Conservation (phyloP, 2,113 vertebrate genomes). For the Lonchura striata region DNA sequence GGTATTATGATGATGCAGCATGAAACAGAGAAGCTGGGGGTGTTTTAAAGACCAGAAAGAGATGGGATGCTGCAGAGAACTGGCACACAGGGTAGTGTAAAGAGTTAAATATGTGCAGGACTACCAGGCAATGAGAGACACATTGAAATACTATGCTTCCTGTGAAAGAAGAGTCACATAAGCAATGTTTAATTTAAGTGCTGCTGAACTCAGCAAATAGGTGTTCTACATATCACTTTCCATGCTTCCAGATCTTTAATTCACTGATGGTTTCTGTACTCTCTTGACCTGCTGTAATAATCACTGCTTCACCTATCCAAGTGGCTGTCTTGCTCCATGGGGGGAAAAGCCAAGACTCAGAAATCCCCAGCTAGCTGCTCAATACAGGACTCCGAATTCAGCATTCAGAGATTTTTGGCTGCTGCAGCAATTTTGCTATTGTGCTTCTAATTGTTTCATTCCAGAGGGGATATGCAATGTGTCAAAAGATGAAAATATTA, state of each 20-base stretch:
- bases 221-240: not conserved
- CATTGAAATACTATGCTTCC: not conserved
- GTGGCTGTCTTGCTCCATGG: not conserved
- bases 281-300: slow-evolving; percentile 5
- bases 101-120: not conserved
- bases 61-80: not conserved
- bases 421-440: not conserved
- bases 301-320: not conserved
- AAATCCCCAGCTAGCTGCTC: not conserved
- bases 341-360: not conserved
- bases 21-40: not conserved
- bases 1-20: not conserved
- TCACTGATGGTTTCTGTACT: not conserved
- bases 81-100: not conserved
- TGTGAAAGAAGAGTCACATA: not conserved
- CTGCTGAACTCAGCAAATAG: slow-evolving; percentile 44
- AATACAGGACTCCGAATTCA: not conserved
- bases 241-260: not conserved
- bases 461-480: not conserved
- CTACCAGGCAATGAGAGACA: not conserved
- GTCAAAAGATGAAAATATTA: slow-evolving; percentile 19
- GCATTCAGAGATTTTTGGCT: not conserved
- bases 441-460: slow-evolving; percentile 22
- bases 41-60: not conserved
- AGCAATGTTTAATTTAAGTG: slow-evolving; percentile 14